Percentiles rank a stretch among this genome's conserved stretches.
These are phyloP conservation scores for Falco rusticolus DNA, from an alignment of 2,797 vertebrate species.

Conservation along the genomic window DNA sequence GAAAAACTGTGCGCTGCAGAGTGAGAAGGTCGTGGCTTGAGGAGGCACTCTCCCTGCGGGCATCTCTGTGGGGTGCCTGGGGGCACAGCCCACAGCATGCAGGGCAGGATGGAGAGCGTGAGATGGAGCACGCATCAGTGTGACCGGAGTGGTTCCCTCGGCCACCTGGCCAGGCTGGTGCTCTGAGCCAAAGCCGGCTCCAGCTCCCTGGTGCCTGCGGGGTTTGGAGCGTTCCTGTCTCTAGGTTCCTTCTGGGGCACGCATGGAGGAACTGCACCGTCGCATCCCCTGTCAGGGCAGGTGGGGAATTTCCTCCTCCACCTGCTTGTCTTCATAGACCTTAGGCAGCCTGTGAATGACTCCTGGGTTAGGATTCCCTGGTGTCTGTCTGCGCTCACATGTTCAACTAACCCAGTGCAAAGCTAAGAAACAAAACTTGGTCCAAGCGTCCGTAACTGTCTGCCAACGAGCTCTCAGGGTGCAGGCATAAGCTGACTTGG, in stretches of 20 bases:
- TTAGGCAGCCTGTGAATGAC: rapidly evolving
- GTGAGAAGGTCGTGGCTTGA: not conserved
- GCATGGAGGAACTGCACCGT: rapidly evolving
- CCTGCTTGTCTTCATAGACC: not conserved
- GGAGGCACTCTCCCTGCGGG: rapidly evolving
- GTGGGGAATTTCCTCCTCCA: not conserved
- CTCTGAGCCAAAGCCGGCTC: not conserved
- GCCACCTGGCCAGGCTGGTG: too few relatives aligned
- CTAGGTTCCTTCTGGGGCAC: not conserved
- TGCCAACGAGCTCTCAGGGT: not conserved
- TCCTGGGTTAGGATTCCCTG: not conserved
- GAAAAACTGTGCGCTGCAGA: not conserved
- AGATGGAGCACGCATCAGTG: not conserved
- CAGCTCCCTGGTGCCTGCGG: rapidly evolving
- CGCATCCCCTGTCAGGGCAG: rapidly evolving
- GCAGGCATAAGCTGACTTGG: not conserved
- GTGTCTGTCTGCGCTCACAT: not conserved
- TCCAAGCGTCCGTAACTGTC: not conserved
- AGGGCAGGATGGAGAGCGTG: rapidly evolving
- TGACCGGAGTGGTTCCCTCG: rapidly evolving
- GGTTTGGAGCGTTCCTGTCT: not conserved
- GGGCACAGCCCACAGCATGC: not conserved
- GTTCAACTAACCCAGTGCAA: not conserved
- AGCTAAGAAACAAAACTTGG: not conserved
- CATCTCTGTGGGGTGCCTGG: rapidly evolving